Evolutionary conservation across 1,140 invertebrate species (phyloP).

Genomic region (Sminthurinus signatus): DNA sequence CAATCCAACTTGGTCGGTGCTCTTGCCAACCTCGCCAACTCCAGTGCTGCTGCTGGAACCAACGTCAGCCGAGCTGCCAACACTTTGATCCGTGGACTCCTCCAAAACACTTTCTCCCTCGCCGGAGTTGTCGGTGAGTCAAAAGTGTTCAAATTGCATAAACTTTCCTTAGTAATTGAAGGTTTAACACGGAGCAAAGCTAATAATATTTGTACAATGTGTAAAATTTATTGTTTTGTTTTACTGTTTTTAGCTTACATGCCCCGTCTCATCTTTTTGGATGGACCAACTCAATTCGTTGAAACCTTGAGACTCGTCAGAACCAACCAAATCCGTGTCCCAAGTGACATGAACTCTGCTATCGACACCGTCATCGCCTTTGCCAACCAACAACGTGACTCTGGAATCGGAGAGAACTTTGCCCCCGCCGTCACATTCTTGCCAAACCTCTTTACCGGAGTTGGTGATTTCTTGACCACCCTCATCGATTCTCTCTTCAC

Average conservation of each 20-base stretch:
- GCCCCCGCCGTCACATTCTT: slow-evolving; percentile 36
- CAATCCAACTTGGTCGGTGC: slow-evolving; percentile 34
- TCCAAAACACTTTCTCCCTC: slow-evolving; percentile 36
- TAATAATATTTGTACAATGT: no score
- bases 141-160: no score
- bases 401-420: slow-evolving; percentile 31
- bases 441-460: slow-evolving; percentile 37
- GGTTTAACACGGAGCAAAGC: no score
- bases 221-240: slow-evolving; percentile 9
- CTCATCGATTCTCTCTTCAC: slow-evolving; percentile 37
- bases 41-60: slow-evolving; percentile 29
- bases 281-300: slow-evolving; percentile 41
- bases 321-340: slow-evolving; percentile 40
- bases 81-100: slow-evolving; percentile 33
- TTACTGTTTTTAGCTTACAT: slow-evolving; percentile 30
- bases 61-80: slow-evolving; percentile 35
- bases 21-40: slow-evolving; percentile 31
- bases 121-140: slow-evolving; percentile 25
- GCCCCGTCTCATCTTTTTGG: slow-evolving; percentile 40
- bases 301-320: slow-evolving; percentile 38
- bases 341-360: slow-evolving; percentile 37
- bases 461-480: slow-evolving; percentile 38
- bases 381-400: slow-evolving; percentile 36
- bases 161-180: no score
- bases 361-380: slow-evolving; percentile 41